Percentiles rank a stretch among this genome's conserved stretches.
Evolutionary conservation across 2,888 invertebrate species (phyloP).

Genomic region (Griposia aprilina): DNA sequence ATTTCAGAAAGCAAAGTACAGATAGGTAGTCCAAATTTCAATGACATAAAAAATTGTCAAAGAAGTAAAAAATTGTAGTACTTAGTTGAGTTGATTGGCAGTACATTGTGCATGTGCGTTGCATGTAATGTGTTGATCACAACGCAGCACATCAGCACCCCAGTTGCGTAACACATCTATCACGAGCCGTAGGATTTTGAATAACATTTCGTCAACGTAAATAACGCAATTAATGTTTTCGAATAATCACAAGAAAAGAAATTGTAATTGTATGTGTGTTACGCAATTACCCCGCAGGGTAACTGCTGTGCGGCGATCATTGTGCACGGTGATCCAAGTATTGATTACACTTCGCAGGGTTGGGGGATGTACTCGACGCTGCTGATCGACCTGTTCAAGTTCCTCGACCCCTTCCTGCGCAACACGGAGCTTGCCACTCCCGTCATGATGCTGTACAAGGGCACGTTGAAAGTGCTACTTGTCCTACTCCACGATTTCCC

Average conservation of each 20-base stretch:
- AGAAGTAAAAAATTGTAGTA: neutral
- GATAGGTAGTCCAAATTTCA: neutral
- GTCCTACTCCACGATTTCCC: conserved; percentile 99
- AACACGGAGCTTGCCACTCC: conserved; percentile 99
- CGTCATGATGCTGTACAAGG: conserved; percentile 98
- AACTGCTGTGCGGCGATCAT: conserved; percentile 4
- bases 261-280: neutral
- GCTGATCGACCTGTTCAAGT: conserved; percentile 98
- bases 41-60: neutral
- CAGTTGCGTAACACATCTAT: conserved; percentile 16
- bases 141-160: conserved; percentile 3
- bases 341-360: conserved; percentile 88
- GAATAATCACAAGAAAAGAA: neutral
- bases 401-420: conserved; percentile 98
- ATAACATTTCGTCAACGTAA: neutral
- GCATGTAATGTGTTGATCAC: conserved; percentile 42
- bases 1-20: neutral
- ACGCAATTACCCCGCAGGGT: neutral
- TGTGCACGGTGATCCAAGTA: conserved; percentile 15
- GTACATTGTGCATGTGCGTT: conserved; percentile 53
- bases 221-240: neutral
- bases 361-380: conserved; percentile 99
- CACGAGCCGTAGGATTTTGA: neutral
- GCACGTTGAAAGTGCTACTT: conserved; percentile 97
- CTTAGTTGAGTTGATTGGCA: conserved; percentile 29